phyloP scores from a whole-genome alignment of 1,140 invertebrate species.

The Aphaenogaster ashmeadi region DNA sequence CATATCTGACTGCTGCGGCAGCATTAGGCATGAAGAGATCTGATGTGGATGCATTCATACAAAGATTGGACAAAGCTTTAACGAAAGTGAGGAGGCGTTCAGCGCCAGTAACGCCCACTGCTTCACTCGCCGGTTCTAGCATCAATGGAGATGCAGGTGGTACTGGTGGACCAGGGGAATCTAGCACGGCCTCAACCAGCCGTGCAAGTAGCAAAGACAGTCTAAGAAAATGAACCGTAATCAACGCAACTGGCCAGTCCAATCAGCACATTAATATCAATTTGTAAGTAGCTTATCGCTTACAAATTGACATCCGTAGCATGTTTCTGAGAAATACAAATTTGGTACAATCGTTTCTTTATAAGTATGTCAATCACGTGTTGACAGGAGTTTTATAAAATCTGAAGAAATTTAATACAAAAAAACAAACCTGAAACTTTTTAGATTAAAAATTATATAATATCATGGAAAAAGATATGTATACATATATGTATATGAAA shows the following conservation, averaged over 20 bases:
- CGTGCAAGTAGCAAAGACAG: slow-evolving; percentile 88
- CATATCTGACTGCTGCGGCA: slow-evolving; percentile 92
- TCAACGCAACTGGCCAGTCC: slow-evolving; percentile 86
- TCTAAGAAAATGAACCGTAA: slow-evolving; percentile 87
- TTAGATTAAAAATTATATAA: background rate
- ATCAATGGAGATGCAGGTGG: slow-evolving; percentile 84
- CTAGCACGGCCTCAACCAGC: slow-evolving; percentile 87
- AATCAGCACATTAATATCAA: slow-evolving; percentile 85
- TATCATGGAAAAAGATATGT: background rate
- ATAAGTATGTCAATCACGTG: background rate
- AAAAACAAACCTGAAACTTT: background rate
- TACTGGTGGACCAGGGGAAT: slow-evolving; percentile 83
- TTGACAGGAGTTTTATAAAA: slow-evolving; percentile 25
- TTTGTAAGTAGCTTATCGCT: slow-evolving; percentile 77
- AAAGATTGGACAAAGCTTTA: slow-evolving; percentile 89
- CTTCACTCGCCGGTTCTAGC: slow-evolving; percentile 84
- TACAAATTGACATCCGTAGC: slow-evolving; percentile 63
- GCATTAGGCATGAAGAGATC: slow-evolving; percentile 90
- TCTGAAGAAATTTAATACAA: background rate
- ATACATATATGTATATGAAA: background rate
- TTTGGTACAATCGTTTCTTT: slow-evolving; percentile 26
- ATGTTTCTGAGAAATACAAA: slow-evolving; percentile 61
- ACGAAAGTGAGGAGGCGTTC: slow-evolving; percentile 87
- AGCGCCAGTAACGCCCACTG: slow-evolving; percentile 87
- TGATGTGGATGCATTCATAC: slow-evolving; percentile 91